These are phyloP conservation scores for Istiophorus platypterus DNA, from an alignment of 2,113 vertebrate species.

Conservation along the genomic window DNA sequence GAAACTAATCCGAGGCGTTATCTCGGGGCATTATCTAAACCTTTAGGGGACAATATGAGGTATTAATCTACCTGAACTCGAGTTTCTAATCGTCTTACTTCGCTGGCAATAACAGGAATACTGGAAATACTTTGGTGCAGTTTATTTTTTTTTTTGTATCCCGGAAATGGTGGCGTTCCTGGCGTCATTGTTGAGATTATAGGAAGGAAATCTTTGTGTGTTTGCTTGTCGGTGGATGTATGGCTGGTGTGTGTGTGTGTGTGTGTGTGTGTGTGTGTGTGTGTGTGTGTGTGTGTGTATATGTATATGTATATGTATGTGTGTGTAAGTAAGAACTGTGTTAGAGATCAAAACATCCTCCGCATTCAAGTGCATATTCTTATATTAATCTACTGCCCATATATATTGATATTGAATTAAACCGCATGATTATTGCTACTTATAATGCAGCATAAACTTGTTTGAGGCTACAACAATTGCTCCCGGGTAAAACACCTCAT, in stretches of 20 bases:
- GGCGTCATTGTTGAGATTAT: conserved; percentile 60
- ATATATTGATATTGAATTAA: neutral
- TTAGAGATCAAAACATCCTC: conserved; percentile 23
- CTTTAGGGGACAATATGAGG: accelerated
- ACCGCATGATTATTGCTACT: neutral
- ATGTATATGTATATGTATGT: too few species aligned
- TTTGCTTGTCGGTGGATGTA: too few species aligned
- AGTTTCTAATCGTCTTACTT: accelerated
- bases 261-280: neutral
- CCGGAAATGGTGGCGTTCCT: conserved; percentile 38
- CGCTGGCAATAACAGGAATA: neutral
- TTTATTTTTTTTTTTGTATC: conserved; percentile 17
- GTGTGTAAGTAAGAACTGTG: neutral
- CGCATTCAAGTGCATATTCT: neutral
- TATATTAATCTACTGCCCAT: neutral
- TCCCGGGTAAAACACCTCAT: neutral
- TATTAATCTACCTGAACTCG: accelerated
- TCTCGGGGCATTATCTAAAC: neutral
- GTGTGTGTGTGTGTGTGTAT: neutral
- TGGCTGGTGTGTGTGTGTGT: too few species aligned
- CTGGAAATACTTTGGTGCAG: neutral
- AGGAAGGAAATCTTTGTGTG: conserved; percentile 52
- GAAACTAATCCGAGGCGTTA: conserved; percentile 18
- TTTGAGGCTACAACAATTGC: neutral
- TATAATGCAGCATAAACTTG: neutral